A percentile compares a stretch with the other conserved stretches of the same genome.
Evolutionary conservation across 1,140 invertebrate species (phyloP).

Genomic region (Drosophila rufa): DNA sequence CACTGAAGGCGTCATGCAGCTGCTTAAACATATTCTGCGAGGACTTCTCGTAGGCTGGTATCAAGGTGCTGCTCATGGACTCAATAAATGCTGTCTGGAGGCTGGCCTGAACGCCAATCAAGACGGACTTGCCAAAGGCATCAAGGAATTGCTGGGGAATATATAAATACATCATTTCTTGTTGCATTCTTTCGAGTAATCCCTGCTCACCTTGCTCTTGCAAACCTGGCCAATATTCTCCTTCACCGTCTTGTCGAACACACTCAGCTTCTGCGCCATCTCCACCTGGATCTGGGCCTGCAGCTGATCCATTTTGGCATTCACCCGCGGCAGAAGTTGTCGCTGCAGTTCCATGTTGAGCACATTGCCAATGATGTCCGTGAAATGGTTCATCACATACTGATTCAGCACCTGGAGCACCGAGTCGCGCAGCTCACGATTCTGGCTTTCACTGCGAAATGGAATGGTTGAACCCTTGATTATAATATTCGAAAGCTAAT

Average conservation of each 20-base stretch:
- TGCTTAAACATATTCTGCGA: slow-evolving; percentile 94
- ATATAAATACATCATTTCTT: background rate
- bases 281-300: slow-evolving; percentile 89
- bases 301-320: slow-evolving; percentile 88
- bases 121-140: slow-evolving; percentile 88
- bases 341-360: slow-evolving; percentile 85
- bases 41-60: slow-evolving; percentile 94
- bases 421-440: slow-evolving; percentile 86
- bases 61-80: slow-evolving; percentile 89
- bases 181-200: no score
- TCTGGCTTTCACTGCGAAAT: slow-evolving; percentile 67
- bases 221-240: slow-evolving; percentile 92
- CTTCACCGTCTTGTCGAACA: slow-evolving; percentile 90
- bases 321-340: slow-evolving; percentile 86
- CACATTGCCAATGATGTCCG: slow-evolving; percentile 85
- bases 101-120: slow-evolving; percentile 87
- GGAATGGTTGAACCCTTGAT: background rate
- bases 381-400: slow-evolving; percentile 85
- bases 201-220: slow-evolving; percentile 88
- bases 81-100: slow-evolving; percentile 87
- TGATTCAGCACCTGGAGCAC: slow-evolving; percentile 84
- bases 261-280: slow-evolving; percentile 89
- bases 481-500: no score
- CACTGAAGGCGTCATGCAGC: slow-evolving; percentile 93
- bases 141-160: slow-evolving; percentile 89